These are phyloP conservation scores for Spondyliosoma cantharus DNA, from an alignment of 2,797 vertebrate genomes.

Conservation along the genomic window DNA sequence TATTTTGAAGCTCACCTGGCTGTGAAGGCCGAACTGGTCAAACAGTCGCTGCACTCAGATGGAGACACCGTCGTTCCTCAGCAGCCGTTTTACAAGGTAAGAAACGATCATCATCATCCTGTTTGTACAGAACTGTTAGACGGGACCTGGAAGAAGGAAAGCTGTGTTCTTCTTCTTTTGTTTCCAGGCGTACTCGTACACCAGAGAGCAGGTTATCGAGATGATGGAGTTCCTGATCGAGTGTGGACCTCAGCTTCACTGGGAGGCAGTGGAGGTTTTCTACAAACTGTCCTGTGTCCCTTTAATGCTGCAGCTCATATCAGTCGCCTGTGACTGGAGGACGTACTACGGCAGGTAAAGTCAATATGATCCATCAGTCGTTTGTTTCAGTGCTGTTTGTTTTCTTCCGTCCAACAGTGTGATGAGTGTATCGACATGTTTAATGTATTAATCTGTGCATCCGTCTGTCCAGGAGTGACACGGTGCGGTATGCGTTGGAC, in stretches of 20 bases:
- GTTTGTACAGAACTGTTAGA: not conserved
- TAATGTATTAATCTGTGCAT: not conserved
- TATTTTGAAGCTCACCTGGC: constrained; percentile 97
- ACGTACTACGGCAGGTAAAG: constrained; percentile 94
- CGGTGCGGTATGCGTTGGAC: constrained; percentile 93
- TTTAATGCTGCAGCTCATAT: constrained; percentile 94
- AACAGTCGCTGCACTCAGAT: constrained; percentile 93
- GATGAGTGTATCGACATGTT: too few species aligned
- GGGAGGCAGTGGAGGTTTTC: constrained; percentile 96
- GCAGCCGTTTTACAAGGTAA: constrained; percentile 93
- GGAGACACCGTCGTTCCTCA: constrained; percentile 89
- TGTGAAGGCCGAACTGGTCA: constrained; percentile 95
- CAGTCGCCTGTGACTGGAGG: constrained; percentile 96
- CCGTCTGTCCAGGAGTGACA: constrained; percentile 88
- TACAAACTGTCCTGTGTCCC: constrained; percentile 94
- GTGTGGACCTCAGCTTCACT: constrained; percentile 90
- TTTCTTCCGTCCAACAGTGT: too few species aligned
- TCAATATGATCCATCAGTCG: too few species aligned
- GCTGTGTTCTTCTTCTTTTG: not conserved
- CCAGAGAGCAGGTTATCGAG: constrained; percentile 94
- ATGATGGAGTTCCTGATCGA: constrained; percentile 98
- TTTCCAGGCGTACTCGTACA: constrained; percentile 89
- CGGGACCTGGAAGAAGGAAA: not conserved
- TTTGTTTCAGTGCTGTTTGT: too few species aligned
- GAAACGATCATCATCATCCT: not conserved